Evolutionary conservation across 2,888 invertebrate genomes (phyloP).

Genomic region (Agonopterix subpropinquella): DNA sequence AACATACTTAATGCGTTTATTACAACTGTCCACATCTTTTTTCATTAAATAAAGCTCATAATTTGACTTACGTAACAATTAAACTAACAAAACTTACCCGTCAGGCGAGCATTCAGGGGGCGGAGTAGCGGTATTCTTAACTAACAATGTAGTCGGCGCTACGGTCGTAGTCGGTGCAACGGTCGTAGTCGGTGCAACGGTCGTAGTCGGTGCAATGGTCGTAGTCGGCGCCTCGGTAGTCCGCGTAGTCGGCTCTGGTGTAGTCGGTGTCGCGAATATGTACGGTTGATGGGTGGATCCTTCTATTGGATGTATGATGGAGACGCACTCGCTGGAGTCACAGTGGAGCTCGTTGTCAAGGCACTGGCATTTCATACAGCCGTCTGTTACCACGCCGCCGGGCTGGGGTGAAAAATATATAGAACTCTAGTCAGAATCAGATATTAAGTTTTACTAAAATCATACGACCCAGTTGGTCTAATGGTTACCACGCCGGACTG

Average conservation of each 20-base stretch:
- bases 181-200: background rate
- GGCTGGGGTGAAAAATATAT: conserved; percentile 70
- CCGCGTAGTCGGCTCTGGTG: conserved; percentile 9
- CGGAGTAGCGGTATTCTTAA: conserved; percentile 45
- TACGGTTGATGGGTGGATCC: conserved; percentile 33
- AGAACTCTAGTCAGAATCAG: too few relatives aligned
- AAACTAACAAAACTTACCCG: conserved; percentile 26
- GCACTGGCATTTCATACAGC: conserved; percentile 87
- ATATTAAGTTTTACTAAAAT: too few relatives aligned
- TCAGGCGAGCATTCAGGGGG: conserved; percentile 55
- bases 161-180: conserved; percentile 2
- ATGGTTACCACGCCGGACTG: too few relatives aligned
- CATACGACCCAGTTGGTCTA: too few relatives aligned
- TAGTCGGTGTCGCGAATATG: conserved; percentile 14
- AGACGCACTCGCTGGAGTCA: conserved; percentile 69
- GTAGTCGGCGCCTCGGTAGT: conserved; percentile 2
- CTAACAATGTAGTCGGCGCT: conserved; percentile 22
- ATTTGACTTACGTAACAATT: too few relatives aligned
- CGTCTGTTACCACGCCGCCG: conserved; percentile 77
- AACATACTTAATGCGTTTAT: too few relatives aligned
- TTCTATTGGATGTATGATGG: conserved; percentile 17
- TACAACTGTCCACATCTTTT: too few relatives aligned
- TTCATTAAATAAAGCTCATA: too few relatives aligned
- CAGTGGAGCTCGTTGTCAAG: conserved; percentile 85
- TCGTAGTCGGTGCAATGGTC: conserved; percentile 7